Conservation (phyloP, 2,797 vertebrate species). For the Sparus aurata region DNA sequence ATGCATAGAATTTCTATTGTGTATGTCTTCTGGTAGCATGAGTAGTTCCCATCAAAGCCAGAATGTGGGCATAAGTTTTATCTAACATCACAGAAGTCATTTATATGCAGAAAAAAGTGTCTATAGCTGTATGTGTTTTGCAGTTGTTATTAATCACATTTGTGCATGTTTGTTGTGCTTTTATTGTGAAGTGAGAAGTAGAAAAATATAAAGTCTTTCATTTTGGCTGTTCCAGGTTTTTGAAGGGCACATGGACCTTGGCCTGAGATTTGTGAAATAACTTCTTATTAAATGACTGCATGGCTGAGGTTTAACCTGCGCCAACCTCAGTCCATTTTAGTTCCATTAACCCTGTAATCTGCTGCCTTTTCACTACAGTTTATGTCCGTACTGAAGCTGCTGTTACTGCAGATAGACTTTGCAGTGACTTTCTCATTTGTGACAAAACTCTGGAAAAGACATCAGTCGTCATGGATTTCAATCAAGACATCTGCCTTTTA, state of each 20-base stretch:
- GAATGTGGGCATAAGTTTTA: slow-evolving; percentile 9
- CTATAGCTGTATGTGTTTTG: neutral
- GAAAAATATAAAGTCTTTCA: neutral
- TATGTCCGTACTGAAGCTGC: slow-evolving; percentile 11
- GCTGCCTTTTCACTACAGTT: neutral
- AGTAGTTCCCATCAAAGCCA: slow-evolving; percentile 47
- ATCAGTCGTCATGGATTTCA: slow-evolving; percentile 72
- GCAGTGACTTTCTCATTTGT: slow-evolving; percentile 39
- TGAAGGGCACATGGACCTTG: neutral
- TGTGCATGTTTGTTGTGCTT: neutral
- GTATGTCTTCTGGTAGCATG: slow-evolving; percentile 26
- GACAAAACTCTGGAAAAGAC: slow-evolving; percentile 71
- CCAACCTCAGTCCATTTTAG: slow-evolving; percentile 9
- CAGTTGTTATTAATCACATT: neutral
- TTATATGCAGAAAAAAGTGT: neutral
- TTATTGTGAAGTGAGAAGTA: neutral
- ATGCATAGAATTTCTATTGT: slow-evolving; percentile 23
- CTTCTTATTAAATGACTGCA: neutral
- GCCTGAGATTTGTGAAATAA: slow-evolving; percentile 9
- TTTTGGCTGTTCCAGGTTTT: slow-evolving; percentile 8
- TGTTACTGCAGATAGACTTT: neutral
- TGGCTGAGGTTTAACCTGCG: slow-evolving; percentile 4
- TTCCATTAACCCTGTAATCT: slow-evolving; percentile 20
- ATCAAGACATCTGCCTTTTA: slow-evolving; percentile 85
- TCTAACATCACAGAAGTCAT: slow-evolving; percentile 10